phyloP scores from a whole-genome alignment of 1,140 invertebrate species.

The Periplaneta americana region DNA sequence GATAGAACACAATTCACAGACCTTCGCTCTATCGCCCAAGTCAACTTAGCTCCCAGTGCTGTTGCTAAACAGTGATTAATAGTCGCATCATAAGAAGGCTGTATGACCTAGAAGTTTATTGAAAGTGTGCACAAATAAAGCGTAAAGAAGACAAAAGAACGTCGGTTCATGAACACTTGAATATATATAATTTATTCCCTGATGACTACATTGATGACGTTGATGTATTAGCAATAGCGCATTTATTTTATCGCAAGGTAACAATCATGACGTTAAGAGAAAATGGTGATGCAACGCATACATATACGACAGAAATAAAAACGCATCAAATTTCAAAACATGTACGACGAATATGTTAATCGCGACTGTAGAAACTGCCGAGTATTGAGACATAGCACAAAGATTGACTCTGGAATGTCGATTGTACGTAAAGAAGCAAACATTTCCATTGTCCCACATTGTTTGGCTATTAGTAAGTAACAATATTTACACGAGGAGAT shows the following conservation, averaged over 20 bases:
- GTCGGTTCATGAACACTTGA: background rate
- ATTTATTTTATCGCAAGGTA: background rate
- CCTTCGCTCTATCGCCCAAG: too few relatives aligned
- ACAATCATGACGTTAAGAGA: background rate
- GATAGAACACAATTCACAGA: too few relatives aligned
- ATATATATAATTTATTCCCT: background rate
- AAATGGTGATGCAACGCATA: background rate
- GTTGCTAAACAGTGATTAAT: too few relatives aligned
- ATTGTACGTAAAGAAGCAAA: background rate
- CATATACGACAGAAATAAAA: background rate
- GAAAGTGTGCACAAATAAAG: background rate
- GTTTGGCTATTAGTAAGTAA: too few relatives aligned
- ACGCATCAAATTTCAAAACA: too few relatives aligned
- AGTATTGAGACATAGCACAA: background rate
- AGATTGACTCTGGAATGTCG: background rate
- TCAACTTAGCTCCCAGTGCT: too few relatives aligned
- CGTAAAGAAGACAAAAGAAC: background rate
- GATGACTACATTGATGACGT: background rate
- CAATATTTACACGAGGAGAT: too few relatives aligned
- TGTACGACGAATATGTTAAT: background rate
- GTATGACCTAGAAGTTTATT: background rate
- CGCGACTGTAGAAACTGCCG: background rate
- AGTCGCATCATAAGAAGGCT: too few relatives aligned
- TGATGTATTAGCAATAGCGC: background rate
- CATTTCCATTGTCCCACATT: too few relatives aligned